Evolutionary conservation across 2,113 vertebrate genomes (phyloP).

Genomic region (Connochaetes taurinus): DNA sequence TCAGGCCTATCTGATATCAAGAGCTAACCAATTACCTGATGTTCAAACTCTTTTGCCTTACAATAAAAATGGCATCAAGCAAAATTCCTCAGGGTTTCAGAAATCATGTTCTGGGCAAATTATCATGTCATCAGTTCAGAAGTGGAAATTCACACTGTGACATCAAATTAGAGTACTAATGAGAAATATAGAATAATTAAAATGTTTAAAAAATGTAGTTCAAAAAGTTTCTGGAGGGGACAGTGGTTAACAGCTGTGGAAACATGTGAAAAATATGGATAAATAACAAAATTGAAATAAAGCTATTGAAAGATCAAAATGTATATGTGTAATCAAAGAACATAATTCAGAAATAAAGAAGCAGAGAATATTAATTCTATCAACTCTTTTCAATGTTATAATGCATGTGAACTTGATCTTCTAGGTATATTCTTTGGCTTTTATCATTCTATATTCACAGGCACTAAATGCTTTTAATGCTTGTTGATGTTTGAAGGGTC

Average conservation of each 20-base stretch:
- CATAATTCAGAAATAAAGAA: not conserved
- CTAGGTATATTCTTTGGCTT: not conserved
- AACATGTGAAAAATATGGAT: not conserved
- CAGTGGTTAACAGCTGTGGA: not conserved
- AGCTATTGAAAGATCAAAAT: not conserved
- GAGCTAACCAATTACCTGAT: not conserved
- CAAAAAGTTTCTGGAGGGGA: not conserved
- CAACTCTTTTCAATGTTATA: not conserved
- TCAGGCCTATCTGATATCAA: not conserved
- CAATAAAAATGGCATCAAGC: not conserved
- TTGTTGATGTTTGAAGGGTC: not conserved
- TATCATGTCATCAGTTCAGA: slow-evolving; percentile 21
- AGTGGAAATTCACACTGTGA: not conserved
- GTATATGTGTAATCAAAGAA: not conserved
- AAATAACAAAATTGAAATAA: not conserved
- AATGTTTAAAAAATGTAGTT: not conserved
- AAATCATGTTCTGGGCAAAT: slow-evolving; percentile 10
- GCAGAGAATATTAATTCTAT: not conserved
- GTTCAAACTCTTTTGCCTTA: not conserved
- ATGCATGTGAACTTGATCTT: not conserved
- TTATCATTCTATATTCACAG: not conserved
- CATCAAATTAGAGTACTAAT: slow-evolving; percentile 2
- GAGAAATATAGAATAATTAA: not conserved
- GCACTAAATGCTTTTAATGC: not conserved
- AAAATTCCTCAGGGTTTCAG: not conserved